A percentile compares a stretch with the other conserved stretches of the same genome.
Conservation (phyloP, 2,797 vertebrate genomes). For the Iguana delicatissima region DNA sequence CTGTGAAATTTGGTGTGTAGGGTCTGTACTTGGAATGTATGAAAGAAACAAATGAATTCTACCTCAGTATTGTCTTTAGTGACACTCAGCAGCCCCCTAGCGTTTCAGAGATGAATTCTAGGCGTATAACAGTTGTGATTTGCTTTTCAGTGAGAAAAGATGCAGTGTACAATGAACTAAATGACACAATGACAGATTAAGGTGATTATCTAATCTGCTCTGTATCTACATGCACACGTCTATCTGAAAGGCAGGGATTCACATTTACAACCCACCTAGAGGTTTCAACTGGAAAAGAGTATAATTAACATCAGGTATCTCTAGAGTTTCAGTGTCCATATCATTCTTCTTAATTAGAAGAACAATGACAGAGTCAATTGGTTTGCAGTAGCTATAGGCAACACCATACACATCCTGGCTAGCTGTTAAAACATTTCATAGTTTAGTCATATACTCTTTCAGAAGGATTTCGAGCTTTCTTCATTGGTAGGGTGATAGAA, state of each 20-base stretch:
- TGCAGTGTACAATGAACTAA: neutral
- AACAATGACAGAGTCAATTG: constrained; percentile 20
- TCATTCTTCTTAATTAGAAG: constrained; percentile 15
- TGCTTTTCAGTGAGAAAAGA: constrained; percentile 1
- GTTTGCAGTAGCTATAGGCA: neutral
- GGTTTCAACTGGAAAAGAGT: neutral
- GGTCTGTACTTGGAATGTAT: neutral
- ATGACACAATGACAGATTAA: neutral
- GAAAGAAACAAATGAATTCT: neutral
- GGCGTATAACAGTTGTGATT: neutral
- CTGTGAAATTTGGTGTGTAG: neutral
- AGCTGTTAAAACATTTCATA: constrained; percentile 5
- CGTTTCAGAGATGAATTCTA: neutral
- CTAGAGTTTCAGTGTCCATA: neutral
- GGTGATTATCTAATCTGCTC: neutral
- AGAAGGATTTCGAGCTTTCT: neutral
- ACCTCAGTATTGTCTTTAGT: too few relatives aligned
- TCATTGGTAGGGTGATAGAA: neutral
- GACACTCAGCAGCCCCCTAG: too few relatives aligned
- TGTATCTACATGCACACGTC: neutral
- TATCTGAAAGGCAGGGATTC: neutral
- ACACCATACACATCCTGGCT: constrained; percentile 1
- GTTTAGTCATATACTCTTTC: neutral
- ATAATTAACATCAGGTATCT: neutral
- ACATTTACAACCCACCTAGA: constrained; percentile 12